Evolutionary conservation across 2,113 vertebrate genomes (phyloP), one percentile per base, ranked within the genome.

Genomic region (Psilopogon haemacephalus): DNA sequence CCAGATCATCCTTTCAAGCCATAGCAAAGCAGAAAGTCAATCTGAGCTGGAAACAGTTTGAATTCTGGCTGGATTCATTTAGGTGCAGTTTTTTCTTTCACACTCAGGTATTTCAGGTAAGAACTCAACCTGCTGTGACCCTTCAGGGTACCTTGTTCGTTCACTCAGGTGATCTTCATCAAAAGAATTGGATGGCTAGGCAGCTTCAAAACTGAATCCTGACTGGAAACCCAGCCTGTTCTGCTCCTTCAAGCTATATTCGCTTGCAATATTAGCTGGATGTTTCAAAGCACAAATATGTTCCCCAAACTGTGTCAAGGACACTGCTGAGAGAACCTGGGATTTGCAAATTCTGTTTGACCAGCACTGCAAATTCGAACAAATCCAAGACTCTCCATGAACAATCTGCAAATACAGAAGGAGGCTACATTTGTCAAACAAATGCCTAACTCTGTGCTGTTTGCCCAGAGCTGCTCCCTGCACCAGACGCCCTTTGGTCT

Each of bases 261-360:
- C 15, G 12, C 54, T 78, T 69, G 15, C 32, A 72, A 62, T 75
- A 59, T 65, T 82, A 78, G n/a, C 73, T 72, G 59, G 37, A 23
- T 84, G 58, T 86, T 84, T 94, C 88, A 40, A 71, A 76, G 50
- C 35, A 72, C 33, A 84, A 60, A 75, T 50, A 30, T 19, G 23
- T 68, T 95, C 37, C 54, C 52, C 79, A 88, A 93, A 94, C 20
- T 60, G 86, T 56, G 75, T 83, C 71, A 91, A 90, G 92, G 90
- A 77, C 82, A 70, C 27, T 80, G 73, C 58, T 32, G 67, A 77
- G 33, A 76, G 21, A 75, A 76, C 8, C 33, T 44, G 40, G 40
- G 70, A 65, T 89, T 62, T 96, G 84, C 62, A 88, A 88, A 89
- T 86, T 91, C 64, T 93, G n/a, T 91, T 90, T 88, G 86, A 64